Conservation (phyloP, 2,888 invertebrate species). For the Craniophora ligustri region DNA sequence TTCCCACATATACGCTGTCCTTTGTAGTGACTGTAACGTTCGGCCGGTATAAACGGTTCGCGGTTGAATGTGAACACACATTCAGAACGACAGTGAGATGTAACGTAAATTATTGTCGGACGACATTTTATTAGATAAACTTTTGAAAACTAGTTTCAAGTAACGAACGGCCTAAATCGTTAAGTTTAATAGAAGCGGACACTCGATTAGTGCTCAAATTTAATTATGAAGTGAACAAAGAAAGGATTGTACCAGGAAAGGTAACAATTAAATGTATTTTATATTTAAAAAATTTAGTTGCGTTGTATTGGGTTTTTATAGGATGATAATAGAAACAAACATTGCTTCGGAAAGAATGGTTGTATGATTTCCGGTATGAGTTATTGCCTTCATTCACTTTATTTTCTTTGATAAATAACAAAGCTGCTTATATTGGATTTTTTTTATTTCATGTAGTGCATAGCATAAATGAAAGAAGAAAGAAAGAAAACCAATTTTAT, state of each 20-base stretch:
- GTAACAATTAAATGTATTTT: constrained; percentile 65
- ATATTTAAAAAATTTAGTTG: constrained; percentile 30
- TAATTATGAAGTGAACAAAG: constrained; percentile 83
- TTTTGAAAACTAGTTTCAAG: constrained; percentile 40
- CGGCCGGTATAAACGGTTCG: constrained; percentile 67
- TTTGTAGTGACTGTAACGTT: constrained; percentile 73
- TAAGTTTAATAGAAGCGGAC: constrained; percentile 57
- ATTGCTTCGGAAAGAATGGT: constrained; percentile 19
- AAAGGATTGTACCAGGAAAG: constrained; percentile 79
- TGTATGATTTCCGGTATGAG: constrained; percentile 35
- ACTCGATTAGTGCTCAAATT: constrained; percentile 74
- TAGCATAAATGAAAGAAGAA: constrained; percentile 8
- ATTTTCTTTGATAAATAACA: constrained; percentile 26
- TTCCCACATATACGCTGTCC: constrained; percentile 67
- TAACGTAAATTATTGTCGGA: constrained; percentile 46
- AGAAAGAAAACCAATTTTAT: no score
- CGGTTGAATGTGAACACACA: constrained; percentile 65
- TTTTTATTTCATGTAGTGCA: constrained; percentile 10
- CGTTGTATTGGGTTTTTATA: constrained; percentile 20
- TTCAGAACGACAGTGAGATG: constrained; percentile 54
- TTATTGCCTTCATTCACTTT: constrained; percentile 41
- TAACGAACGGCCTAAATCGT: constrained; percentile 52
- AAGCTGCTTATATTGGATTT: constrained; percentile 17
- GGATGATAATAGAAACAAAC: constrained; percentile 54
- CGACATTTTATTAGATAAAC: constrained; percentile 46